phyloP scores from a whole-genome alignment of 2,797 vertebrate genomes.

The Podarcis lilfordi region DNA sequence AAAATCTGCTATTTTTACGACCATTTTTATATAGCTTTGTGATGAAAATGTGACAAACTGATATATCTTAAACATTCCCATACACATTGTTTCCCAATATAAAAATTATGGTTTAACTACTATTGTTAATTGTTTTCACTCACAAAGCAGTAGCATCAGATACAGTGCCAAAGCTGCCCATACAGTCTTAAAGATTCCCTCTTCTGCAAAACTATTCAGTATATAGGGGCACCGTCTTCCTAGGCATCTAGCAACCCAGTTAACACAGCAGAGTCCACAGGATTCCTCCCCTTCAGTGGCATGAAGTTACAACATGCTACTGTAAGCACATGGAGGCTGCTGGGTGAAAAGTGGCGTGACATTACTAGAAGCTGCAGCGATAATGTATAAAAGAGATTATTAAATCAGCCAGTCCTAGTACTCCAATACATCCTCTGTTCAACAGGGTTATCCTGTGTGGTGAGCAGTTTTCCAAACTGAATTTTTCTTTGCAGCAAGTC shows the following conservation, averaged over 20 bases:
- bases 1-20: too few relatives aligned
- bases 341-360: neutral
- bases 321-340: neutral
- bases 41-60: neutral
- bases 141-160: neutral
- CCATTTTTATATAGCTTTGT: neutral
- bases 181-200: neutral
- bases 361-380: neutral
- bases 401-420: neutral
- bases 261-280: neutral
- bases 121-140: slow-evolving; percentile 2
- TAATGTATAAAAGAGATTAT: neutral
- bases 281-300: neutral
- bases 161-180: neutral
- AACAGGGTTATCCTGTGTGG: neutral
- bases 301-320: neutral
- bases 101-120: neutral
- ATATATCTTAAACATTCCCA: neutral
- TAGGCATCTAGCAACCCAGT: neutral
- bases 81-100: neutral
- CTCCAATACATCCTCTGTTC: neutral
- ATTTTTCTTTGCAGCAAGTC: neutral
- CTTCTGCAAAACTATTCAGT: neutral
- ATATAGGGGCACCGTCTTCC: neutral
- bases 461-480: neutral